phyloP scores from a whole-genome alignment of 1,140 invertebrate genomes.

The Drosophila aff. region DNA sequence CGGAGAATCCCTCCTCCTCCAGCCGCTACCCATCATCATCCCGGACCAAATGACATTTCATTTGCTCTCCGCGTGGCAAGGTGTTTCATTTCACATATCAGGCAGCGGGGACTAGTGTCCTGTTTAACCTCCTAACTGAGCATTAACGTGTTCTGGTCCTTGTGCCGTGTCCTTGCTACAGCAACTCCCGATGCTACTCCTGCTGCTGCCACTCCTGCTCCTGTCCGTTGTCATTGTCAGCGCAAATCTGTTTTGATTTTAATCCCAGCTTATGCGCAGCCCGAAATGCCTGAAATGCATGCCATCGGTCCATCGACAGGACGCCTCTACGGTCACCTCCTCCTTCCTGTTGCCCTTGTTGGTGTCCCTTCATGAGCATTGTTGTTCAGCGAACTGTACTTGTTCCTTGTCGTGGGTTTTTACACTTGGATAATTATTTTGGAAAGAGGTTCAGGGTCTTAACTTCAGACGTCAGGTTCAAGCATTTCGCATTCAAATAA shows the following conservation, averaged over 20 bases:
- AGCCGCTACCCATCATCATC: not conserved
- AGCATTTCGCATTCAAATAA: not conserved
- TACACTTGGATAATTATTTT: conserved; percentile 22
- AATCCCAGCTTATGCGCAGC: conserved; percentile 49
- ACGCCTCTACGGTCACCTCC: not conserved
- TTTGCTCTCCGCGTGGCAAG: conserved; percentile 39
- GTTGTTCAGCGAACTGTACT: conserved; percentile 62
- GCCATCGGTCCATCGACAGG: conserved; percentile 42
- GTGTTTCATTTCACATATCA: conserved; percentile 50
- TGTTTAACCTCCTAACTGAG: conserved; percentile 49
- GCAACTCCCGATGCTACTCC: not conserved
- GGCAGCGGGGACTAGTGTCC: conserved; percentile 38
- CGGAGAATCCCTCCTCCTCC: not conserved
- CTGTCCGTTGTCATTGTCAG: conserved; percentile 50
- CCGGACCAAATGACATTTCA: conserved; percentile 36
- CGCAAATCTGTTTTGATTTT: conserved; percentile 57
- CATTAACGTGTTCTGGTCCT: conserved; percentile 46
- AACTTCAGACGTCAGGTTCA: not conserved
- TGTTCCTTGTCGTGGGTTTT: conserved; percentile 38
- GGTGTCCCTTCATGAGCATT: conserved; percentile 24
- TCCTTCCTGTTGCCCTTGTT: conserved; percentile 7
- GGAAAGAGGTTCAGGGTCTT: no score
- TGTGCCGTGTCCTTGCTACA: conserved; percentile 19
- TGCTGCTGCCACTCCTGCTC: not conserved
- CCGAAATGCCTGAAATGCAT: conserved; percentile 46